Evolutionary conservation across 2,797 vertebrate species (phyloP).

Genomic region (Phylloscopus collybita): DNA sequence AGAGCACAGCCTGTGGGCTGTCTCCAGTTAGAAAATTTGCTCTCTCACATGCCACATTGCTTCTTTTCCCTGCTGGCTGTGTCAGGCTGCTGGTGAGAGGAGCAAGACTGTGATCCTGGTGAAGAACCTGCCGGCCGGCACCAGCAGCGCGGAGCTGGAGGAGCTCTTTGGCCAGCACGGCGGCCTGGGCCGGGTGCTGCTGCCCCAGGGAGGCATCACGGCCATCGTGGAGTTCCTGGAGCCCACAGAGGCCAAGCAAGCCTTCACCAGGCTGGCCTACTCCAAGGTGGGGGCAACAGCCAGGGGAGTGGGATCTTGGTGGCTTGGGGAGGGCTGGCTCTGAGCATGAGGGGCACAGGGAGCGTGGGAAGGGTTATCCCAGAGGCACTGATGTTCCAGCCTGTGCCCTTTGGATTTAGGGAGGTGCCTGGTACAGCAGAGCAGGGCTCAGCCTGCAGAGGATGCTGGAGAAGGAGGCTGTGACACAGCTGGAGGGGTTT

Average conservation of each 20-base stretch:
- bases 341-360: background rate
- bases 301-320: background rate
- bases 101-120: constrained; percentile 90
- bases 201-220: constrained; percentile 91
- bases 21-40: background rate
- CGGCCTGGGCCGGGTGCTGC: constrained; percentile 88
- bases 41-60: background rate
- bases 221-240: constrained; percentile 94
- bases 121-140: constrained; percentile 91
- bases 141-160: constrained; percentile 79
- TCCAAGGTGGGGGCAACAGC: constrained; percentile 83
- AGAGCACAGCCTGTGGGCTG: fast-evolving
- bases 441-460: background rate
- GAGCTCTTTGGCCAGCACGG: constrained; percentile 84
- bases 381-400: background rate
- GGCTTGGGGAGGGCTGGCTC: background rate
- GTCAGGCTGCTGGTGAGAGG: constrained; percentile 85
- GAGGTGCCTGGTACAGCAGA: background rate
- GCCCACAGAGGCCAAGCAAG: constrained; percentile 89
- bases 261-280: constrained; percentile 91
- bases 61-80: fast-evolving
- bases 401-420: background rate
- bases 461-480: background rate
- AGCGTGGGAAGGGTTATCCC: background rate
- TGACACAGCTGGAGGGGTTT: background rate